These are phyloP conservation scores for Spheniscus humboldti DNA, from an alignment of 2,797 vertebrate species.

Conservation along the genomic window DNA sequence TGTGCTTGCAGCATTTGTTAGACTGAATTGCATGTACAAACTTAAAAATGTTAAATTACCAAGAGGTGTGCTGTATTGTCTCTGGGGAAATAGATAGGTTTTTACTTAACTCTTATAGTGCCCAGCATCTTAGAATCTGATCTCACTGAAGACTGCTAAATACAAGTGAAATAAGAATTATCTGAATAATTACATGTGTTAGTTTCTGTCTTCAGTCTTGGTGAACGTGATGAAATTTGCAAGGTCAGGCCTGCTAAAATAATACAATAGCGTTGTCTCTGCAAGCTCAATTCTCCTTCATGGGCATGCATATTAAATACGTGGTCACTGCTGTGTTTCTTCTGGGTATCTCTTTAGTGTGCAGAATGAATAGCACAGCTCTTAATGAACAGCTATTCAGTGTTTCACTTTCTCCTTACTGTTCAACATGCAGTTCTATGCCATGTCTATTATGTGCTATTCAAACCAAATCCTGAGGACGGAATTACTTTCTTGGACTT, in stretches of 20 bases:
- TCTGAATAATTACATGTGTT: background rate
- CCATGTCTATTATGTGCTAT: background rate
- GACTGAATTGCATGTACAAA: background rate
- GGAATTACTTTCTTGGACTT: conserved; percentile 30
- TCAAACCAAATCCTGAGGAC: background rate
- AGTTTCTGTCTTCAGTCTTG: conserved; percentile 23
- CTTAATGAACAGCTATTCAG: conserved; percentile 60
- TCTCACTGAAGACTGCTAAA: background rate
- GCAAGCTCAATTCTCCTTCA: conserved; percentile 9
- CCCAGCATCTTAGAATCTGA: background rate
- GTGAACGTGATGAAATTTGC: conserved; percentile 51
- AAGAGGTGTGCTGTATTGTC: background rate
- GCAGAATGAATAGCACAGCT: conserved; percentile 7
- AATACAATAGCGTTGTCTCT: conserved; percentile 35
- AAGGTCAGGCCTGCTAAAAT: conserved; percentile 45
- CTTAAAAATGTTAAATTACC: background rate
- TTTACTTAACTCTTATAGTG: background rate
- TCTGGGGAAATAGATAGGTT: background rate
- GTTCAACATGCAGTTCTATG: conserved; percentile 31
- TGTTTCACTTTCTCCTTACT: conserved; percentile 58
- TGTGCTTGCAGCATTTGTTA: background rate
- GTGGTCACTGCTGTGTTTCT: conserved; percentile 40
- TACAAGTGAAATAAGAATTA: background rate
- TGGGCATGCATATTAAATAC: conserved; percentile 61
- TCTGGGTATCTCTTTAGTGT: conserved; percentile 49